Percentiles rank a stretch among this genome's conserved stretches.
phyloP scores from a whole-genome alignment of 1,140 invertebrate genomes.

The Drosophila kikkawai region DNA sequence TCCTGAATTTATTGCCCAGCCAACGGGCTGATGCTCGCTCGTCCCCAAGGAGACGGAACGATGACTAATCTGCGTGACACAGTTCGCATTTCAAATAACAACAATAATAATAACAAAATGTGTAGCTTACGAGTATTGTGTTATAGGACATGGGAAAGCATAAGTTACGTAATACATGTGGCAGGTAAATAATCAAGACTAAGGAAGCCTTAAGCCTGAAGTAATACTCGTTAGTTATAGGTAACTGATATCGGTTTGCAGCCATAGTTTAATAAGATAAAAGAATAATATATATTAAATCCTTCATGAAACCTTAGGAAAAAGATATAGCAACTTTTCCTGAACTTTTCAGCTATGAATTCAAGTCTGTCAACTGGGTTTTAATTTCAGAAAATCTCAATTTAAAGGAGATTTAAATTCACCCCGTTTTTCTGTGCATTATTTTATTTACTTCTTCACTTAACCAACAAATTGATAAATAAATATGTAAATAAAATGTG shows the following conservation, averaged over 20 bases:
- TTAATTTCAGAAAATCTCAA: neutral
- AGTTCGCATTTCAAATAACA: slow-evolving; percentile 12
- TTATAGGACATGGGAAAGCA: neutral
- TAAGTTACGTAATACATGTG: neutral
- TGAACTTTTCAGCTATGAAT: neutral
- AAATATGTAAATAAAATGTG: neutral
- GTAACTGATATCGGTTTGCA: neutral
- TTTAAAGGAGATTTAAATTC: neutral
- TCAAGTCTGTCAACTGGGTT: neutral
- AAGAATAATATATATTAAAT: too few species aligned
- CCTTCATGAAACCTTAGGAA: too few species aligned
- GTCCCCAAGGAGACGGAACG: slow-evolving; percentile 37
- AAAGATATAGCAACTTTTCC: too few species aligned
- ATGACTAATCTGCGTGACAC: slow-evolving; percentile 40
- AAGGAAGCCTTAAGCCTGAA: neutral
- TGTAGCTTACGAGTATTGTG: slow-evolving; percentile 4
- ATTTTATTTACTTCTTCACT: neutral
- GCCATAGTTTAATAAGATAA: neutral
- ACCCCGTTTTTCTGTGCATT: neutral
- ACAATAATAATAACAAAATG: slow-evolving; percentile 13
- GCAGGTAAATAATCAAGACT: neutral
- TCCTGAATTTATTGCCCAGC: slow-evolving; percentile 43
- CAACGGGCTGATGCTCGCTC: slow-evolving; percentile 15
- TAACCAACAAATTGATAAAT: neutral
- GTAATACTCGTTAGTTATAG: neutral